Evolutionary conservation across 2,888 invertebrate species (phyloP).

Genomic region (Eulithis testata): DNA sequence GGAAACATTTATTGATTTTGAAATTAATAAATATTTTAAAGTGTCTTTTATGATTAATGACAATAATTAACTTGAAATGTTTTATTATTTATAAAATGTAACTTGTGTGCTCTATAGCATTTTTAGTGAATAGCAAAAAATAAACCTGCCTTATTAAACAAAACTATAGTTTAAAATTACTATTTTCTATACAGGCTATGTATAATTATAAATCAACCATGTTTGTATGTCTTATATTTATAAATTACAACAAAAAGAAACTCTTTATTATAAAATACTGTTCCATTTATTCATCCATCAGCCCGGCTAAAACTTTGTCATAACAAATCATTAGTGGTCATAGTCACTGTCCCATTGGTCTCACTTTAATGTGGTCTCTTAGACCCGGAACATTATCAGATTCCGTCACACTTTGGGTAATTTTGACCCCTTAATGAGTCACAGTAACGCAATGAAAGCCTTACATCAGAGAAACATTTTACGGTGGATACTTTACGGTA

Average conservation of each 20-base stretch:
- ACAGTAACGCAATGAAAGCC: slow-evolving; percentile 68
- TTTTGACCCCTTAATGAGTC: slow-evolving; percentile 75
- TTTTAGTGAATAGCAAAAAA: no score
- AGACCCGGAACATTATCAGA: slow-evolving; percentile 72
- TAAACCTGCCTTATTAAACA: no score
- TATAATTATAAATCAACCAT: no score
- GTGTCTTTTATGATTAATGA: no score
- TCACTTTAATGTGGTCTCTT: slow-evolving; percentile 60
- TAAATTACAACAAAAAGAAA: background rate
- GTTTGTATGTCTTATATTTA: no score
- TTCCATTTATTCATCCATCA: background rate
- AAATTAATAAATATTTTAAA: no score
- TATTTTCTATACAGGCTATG: no score
- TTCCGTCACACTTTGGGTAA: slow-evolving; percentile 79
- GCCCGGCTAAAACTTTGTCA: slow-evolving; percentile 28
- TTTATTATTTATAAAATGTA: no score
- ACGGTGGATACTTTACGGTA: background rate
- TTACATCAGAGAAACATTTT: slow-evolving; percentile 18
- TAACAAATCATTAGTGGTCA: slow-evolving; percentile 44
- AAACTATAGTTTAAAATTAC: no score
- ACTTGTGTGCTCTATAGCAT: no score
- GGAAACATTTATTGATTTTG: background rate
- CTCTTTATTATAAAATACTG: no score
- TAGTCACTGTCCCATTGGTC: slow-evolving; percentile 53
- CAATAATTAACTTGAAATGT: no score